Evolutionary conservation across 2,888 invertebrate species (phyloP).

Genomic region (Apotomis turbidana): DNA sequence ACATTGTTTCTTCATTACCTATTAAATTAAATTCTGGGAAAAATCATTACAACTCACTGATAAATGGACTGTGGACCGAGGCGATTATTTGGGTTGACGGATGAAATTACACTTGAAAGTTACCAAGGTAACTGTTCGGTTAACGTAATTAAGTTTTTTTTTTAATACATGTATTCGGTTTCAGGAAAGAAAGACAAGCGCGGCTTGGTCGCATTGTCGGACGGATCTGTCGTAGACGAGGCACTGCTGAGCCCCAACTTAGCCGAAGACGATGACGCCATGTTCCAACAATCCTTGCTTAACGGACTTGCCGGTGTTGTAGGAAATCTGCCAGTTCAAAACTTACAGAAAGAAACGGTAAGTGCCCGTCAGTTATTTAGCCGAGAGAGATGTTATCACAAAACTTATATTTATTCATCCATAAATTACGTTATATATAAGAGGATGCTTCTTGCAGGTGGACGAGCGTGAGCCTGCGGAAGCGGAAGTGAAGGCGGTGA

Average conservation of each 20-base stretch:
- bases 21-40: too few species aligned
- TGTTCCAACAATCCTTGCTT: conserved; percentile 82
- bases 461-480: conserved; percentile 93
- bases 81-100: too few species aligned
- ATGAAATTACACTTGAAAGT: too few species aligned
- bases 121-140: too few species aligned
- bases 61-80: too few species aligned
- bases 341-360: conserved; percentile 85
- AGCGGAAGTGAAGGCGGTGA: conserved; percentile 91
- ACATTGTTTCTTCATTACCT: too few species aligned
- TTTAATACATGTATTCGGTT: conserved; percentile 4
- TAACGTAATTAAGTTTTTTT: too few species aligned
- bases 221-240: conserved; percentile 88
- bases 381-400: too few species aligned
- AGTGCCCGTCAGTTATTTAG: conserved; percentile 46
- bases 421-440: neutral
- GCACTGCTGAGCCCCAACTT: conserved; percentile 76
- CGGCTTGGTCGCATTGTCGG: conserved; percentile 86
- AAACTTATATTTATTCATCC: too few species aligned
- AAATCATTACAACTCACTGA: too few species aligned
- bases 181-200: conserved; percentile 85
- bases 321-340: conserved; percentile 84
- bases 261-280: conserved; percentile 61
- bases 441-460: conserved; percentile 67
- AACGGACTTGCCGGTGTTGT: conserved; percentile 89